Conservation (phyloP, 2,113 vertebrate genomes). For the Philantomba maxwellii region DNA sequence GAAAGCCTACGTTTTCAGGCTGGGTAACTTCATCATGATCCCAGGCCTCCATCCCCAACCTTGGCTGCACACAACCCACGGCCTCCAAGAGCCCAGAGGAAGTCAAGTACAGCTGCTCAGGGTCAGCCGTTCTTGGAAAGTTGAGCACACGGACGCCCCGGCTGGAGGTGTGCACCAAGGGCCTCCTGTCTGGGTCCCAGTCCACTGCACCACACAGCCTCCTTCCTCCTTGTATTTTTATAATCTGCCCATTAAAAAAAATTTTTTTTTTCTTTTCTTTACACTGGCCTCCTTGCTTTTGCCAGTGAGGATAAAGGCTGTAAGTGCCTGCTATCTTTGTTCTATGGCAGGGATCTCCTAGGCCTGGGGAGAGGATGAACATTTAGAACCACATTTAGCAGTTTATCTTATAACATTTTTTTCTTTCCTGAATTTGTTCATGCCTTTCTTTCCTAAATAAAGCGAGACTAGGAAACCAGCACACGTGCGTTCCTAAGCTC, state of each 20-base stretch:
- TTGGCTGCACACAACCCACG: accelerated
- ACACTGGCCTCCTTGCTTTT: background rate
- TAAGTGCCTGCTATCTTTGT: background rate
- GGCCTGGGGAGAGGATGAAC: background rate
- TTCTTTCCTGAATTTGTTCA: background rate
- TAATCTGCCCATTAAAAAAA: background rate
- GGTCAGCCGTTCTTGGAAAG: accelerated
- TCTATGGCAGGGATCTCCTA: background rate
- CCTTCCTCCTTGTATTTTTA: background rate
- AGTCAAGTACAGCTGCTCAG: too few species aligned
- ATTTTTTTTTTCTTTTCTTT: background rate
- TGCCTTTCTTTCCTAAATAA: background rate
- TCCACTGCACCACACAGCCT: background rate
- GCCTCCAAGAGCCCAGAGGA: background rate
- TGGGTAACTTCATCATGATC: background rate
- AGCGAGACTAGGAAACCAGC: background rate
- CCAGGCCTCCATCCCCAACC: too few species aligned
- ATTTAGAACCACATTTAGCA: background rate
- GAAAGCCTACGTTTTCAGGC: background rate
- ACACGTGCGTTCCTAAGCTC: background rate
- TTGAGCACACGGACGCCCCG: accelerated
- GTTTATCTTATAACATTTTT: background rate
- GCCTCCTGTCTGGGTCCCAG: accelerated
- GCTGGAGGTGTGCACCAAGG: accelerated
- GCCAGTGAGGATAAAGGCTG: background rate